Percentiles rank a stretch among this genome's conserved stretches.
These are phyloP conservation scores for Porites cylindrica DNA, from an alignment of 92 coral and sea anemone genomes.

Conservation along the genomic window DNA sequence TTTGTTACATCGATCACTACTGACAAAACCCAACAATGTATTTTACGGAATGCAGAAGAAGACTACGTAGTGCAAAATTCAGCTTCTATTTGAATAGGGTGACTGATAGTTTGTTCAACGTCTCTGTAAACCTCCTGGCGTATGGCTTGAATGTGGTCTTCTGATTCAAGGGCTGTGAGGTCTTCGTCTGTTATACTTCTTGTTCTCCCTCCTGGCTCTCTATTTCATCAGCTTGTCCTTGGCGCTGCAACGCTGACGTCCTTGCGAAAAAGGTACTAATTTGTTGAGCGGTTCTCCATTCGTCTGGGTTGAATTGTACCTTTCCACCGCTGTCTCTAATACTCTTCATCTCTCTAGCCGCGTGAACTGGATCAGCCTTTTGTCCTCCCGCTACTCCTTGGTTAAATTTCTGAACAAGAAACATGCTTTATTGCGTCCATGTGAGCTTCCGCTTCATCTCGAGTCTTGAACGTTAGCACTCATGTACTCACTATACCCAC, in stretches of 20 bases:
- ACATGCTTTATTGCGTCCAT: slow-evolving; percentile 69
- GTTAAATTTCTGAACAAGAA: too few relatives aligned
- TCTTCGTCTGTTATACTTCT: slow-evolving; percentile 28
- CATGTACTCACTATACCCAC: slow-evolving; percentile 50
- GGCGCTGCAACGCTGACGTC: slow-evolving; percentile 47
- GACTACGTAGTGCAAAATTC: too few relatives aligned
- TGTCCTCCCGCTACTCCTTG: too few relatives aligned
- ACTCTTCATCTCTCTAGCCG: slow-evolving; percentile 16
- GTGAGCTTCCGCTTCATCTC: slow-evolving; percentile 59
- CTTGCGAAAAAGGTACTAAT: too few relatives aligned
- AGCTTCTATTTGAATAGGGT: slow-evolving; percentile 30
- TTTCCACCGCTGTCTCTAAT: too few relatives aligned
- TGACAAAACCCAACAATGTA: not conserved
- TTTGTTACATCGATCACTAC: slow-evolving; percentile 20
- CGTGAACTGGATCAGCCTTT: slow-evolving; percentile 27
- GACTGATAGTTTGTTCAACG: slow-evolving; percentile 22
- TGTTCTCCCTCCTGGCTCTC: slow-evolving; percentile 45
- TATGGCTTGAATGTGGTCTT: slow-evolving; percentile 34
- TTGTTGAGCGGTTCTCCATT: too few relatives aligned
- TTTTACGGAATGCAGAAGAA: not conserved
- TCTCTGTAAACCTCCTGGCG: slow-evolving; percentile 38
- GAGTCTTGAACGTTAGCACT: slow-evolving; percentile 56
- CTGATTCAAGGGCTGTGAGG: slow-evolving; percentile 42
- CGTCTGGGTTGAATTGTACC: too few relatives aligned
- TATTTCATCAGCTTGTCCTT: slow-evolving; percentile 38